Base-by-base conservation (phyloP, 2,113 vertebrate genomes). In the Promerops cafer region DNA sequence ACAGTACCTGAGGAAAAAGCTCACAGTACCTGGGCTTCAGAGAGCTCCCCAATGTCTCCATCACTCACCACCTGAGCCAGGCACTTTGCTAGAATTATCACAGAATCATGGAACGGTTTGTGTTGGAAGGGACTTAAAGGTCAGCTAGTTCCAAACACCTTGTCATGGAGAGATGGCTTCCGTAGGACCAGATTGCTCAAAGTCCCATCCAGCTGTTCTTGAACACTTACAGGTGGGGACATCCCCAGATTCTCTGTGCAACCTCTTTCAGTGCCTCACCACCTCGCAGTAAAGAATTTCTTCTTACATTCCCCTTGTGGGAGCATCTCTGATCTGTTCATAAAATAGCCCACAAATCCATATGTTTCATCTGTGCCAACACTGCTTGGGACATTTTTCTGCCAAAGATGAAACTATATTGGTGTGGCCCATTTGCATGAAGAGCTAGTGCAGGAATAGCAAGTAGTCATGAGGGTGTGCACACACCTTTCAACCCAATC, bases 61-160 rank as follows among this genome's bases (percentile, higher is more conserved):
- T 75, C 44, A 45, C 12, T 50, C 9, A 3, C 8, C 35, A 61
- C 14, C 24, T 77, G 24, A 53, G 33, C 19, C 17, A 81, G 31
- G 5, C 19, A 19, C 40, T 40, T 27, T 37, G 14, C 35, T 5
- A 35, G 13, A 60, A 39, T 35, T 18, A 40, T 31, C 21, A 54
- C 5, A 35, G 30, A 75, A 40, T 22, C 11, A 3, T 47, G 53
- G 28, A 39, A 60, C n/a, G 12, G 2, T 54, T 69, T 61, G 63
- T 8, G 54, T 13, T 61, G 40, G 47, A 61, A 68, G 5, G 26
- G 26, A 19, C 30, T 47, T 54, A 24, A 54, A 47, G 6, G 14
- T 27, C 30, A 40, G 3, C 24, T 40, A 35, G 14, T 5, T 76
- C 47, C 26, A 47, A 4, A 0, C 1, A 8, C 4, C 30, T 18